Conservation (phyloP, 1,140 invertebrate species). For the Choristoneura fumiferana region DNA sequence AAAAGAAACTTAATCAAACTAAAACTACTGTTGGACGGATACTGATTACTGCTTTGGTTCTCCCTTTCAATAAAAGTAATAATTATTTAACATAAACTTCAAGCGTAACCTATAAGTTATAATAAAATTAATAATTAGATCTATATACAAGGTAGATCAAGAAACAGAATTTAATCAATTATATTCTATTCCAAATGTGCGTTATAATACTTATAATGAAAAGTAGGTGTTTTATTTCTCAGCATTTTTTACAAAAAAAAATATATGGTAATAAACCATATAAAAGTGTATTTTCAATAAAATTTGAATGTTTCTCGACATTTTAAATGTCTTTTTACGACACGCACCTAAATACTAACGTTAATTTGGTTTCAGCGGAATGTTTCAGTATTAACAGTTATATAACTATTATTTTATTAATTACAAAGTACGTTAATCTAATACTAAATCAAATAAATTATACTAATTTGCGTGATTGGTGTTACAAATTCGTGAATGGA, state of each 20-base stretch:
- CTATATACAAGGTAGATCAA: conserved; percentile 29
- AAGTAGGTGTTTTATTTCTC: too few relatives aligned
- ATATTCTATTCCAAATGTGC: too few relatives aligned
- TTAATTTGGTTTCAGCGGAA: conserved; percentile 36
- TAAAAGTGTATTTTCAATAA: too few relatives aligned
- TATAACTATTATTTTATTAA: not conserved
- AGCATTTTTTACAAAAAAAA: too few relatives aligned
- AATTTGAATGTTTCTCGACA: too few relatives aligned
- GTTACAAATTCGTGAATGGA: too few relatives aligned
- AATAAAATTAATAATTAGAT: conserved; percentile 24
- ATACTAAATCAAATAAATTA: not conserved
- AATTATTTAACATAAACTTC: conserved; percentile 20
- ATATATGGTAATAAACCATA: too few relatives aligned
- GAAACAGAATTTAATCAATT: conserved; percentile 10
- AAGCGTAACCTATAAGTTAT: conserved; percentile 28
- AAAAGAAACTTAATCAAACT: conserved; percentile 40
- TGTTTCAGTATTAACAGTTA: conserved; percentile 35
- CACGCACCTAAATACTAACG: conserved; percentile 10
- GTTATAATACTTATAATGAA: too few relatives aligned
- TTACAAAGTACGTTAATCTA: conserved; percentile 3
- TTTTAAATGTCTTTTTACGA: conserved; percentile 3
- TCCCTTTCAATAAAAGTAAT: conserved; percentile 35
- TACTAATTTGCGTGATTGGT: conserved; percentile 5
- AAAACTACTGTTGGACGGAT: conserved; percentile 70
- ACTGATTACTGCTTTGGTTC: conserved; percentile 75